These are phyloP conservation scores for Aleiodes sp. DNA, from an alignment of 1,140 invertebrate species.

Conservation along the genomic window DNA sequence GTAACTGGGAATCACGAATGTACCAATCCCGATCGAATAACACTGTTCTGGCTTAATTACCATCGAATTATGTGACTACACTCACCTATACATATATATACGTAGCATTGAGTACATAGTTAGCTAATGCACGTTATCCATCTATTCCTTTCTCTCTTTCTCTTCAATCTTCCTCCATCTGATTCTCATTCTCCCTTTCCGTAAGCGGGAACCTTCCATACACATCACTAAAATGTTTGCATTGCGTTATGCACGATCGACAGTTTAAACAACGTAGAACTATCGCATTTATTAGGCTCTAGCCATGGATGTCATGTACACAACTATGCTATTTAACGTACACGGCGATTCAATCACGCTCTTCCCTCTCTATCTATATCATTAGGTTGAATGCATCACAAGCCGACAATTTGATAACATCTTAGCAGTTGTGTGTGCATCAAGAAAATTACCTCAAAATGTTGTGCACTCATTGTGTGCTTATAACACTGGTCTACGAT, in stretches of 20 bases:
- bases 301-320: not conserved
- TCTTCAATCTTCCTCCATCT: not conserved
- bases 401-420: too few species aligned
- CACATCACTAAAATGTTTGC: not conserved
- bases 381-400: too few species aligned
- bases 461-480: too few species aligned
- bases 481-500: too few species aligned
- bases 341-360: not conserved
- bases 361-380: too few species aligned
- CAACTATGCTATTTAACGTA: not conserved
- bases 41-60: not conserved
- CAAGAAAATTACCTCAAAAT: too few species aligned
- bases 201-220: not conserved
- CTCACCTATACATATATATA: not conserved
- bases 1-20: not conserved
- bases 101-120: not conserved
- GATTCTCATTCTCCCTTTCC: not conserved
- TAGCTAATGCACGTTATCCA: slow-evolving; percentile 18
- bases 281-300: not conserved
- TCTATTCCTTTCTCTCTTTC: too few species aligned
- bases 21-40: not conserved
- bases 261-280: not conserved
- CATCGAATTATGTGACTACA: not conserved
- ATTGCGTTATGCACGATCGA: not conserved
- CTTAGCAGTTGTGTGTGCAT: too few species aligned